Conservation (phyloP, 2,113 vertebrate genomes). For the Tringa solitaria region DNA sequence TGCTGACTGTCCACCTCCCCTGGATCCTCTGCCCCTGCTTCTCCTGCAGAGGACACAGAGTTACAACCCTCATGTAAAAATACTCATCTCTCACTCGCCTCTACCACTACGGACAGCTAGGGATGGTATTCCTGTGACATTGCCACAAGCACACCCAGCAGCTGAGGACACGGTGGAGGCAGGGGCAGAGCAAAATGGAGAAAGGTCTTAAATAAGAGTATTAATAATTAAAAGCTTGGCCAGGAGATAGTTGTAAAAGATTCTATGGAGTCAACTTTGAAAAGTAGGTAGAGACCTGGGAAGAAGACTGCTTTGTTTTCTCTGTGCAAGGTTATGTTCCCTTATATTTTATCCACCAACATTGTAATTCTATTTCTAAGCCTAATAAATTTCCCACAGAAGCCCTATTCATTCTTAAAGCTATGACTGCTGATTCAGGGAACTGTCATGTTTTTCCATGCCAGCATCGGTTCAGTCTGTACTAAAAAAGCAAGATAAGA, state of each 20-base stretch:
- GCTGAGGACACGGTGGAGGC: background rate
- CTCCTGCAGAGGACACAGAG: background rate
- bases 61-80: background rate
- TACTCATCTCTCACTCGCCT: fast-evolving
- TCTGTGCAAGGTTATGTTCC: background rate
- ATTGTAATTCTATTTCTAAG: conserved; percentile 33
- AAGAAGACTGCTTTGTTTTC: background rate
- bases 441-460: conserved; percentile 10
- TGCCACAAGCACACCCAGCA: background rate
- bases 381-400: conserved; percentile 43
- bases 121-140: fast-evolving
- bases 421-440: conserved; percentile 47
- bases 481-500: conserved; percentile 28
- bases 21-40: no score
- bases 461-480: background rate
- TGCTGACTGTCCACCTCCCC: background rate
- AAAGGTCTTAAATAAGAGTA: background rate
- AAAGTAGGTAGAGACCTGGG: background rate
- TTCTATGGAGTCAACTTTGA: background rate
- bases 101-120: background rate
- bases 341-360: conserved; percentile 1
- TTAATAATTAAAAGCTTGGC: background rate
- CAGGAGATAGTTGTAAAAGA: background rate
- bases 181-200: background rate
- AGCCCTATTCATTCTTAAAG: conserved; percentile 23